Conservation (phyloP, 2,888 invertebrate species). For the Caenorhabditis panamensis region DNA sequence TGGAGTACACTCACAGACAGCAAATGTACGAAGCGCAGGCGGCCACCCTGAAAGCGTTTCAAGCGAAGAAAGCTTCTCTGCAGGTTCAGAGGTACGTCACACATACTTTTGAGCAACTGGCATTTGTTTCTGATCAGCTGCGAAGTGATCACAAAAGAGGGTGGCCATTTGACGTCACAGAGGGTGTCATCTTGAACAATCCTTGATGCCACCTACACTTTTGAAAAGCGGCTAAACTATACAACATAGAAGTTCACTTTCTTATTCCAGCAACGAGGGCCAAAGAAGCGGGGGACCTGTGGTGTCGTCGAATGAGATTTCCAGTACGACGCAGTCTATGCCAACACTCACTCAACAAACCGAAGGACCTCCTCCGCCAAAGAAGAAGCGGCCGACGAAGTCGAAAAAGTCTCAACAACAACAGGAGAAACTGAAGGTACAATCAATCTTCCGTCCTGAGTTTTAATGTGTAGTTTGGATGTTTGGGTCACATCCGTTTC, state of each 20-base stretch:
- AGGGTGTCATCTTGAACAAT: conserved; percentile 20
- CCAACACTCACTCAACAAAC: neutral
- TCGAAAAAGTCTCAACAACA: conserved; percentile 28
- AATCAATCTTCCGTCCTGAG: conserved; percentile 8
- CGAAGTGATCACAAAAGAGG: conserved; percentile 48
- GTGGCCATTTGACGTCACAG: conserved; percentile 51
- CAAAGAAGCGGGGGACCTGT: neutral
- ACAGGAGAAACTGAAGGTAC: conserved; percentile 34
- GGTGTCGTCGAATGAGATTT: conserved; percentile 19
- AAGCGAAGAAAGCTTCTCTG: conserved; percentile 41
- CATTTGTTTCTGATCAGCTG: conserved; percentile 55
- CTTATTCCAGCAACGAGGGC: conserved; percentile 19
- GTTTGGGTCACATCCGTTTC: conserved; percentile 24
- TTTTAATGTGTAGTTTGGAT: conserved; percentile 47
- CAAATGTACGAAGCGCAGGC: conserved; percentile 49
- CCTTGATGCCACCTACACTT: conserved; percentile 26
- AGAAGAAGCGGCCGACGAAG: conserved; percentile 21
- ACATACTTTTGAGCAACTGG: conserved; percentile 49
- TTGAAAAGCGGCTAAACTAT: conserved; percentile 19
- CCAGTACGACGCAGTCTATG: conserved; percentile 8
- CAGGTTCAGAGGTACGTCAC: conserved; percentile 55
- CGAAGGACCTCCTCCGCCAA: conserved; percentile 36
- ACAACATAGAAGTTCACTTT: neutral
- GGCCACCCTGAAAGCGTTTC: conserved; percentile 51
- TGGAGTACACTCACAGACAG: conserved; percentile 35